Conservation (phyloP, 2,888 invertebrate species). For the Spicauda simplicius region DNA sequence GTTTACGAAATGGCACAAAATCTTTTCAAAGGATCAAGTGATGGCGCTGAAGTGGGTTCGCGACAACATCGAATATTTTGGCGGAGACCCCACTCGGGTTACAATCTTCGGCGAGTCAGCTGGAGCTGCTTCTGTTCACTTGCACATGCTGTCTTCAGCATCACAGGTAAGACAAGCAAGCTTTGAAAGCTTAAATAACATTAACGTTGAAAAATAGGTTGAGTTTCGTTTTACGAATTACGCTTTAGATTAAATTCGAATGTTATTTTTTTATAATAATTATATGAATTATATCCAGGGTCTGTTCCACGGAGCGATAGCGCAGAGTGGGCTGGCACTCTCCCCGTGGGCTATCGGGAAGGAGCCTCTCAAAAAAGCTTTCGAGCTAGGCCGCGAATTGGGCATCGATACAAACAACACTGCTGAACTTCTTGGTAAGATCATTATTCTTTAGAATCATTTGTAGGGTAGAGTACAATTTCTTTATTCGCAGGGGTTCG, state of each 20-base stretch:
- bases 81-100: constrained; percentile 83
- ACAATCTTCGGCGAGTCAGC: constrained; percentile 87
- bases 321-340: constrained; percentile 86
- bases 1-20: background rate
- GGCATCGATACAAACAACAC: constrained; percentile 85
- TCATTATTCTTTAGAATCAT: no score
- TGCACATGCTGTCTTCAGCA: constrained; percentile 82
- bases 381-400: constrained; percentile 83
- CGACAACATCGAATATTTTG: constrained; percentile 85
- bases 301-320: constrained; percentile 86
- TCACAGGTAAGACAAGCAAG: constrained; percentile 63
- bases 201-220: no score
- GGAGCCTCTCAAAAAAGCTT: constrained; percentile 78
- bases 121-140: constrained; percentile 85
- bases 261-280: background rate
- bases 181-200: no score
- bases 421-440: constrained; percentile 80
- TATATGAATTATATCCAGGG: constrained; percentile 58
- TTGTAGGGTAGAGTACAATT: no score
- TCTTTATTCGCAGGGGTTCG: no score
- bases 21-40: constrained; percentile 79
- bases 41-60: constrained; percentile 86
- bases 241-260: no score
- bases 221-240: no score
- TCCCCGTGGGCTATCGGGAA: constrained; percentile 86